These are phyloP conservation scores for Nyctalus aviator DNA, from an alignment of 2,797 vertebrate species.

Conservation along the genomic window DNA sequence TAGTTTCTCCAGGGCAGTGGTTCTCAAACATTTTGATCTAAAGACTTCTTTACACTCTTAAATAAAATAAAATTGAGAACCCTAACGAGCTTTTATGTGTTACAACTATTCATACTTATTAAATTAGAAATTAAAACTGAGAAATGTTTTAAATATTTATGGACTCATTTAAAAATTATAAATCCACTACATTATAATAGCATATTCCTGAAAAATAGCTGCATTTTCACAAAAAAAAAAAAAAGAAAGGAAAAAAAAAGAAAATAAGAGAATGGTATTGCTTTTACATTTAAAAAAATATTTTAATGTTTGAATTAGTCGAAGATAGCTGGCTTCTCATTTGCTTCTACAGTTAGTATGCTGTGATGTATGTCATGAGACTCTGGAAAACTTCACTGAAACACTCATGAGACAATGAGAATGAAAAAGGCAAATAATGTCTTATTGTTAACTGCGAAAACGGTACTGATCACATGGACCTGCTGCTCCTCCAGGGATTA, in stretches of 20 bases:
- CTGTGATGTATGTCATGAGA: background rate
- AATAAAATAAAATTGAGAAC: background rate
- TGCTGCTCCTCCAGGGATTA: background rate
- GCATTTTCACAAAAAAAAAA: background rate
- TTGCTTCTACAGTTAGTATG: background rate
- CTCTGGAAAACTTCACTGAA: background rate
- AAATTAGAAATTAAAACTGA: background rate
- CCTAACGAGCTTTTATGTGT: background rate
- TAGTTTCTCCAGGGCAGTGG: background rate
- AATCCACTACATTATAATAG: background rate
- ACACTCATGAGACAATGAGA: background rate
- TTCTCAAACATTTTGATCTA: conserved; percentile 28
- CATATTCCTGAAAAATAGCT: background rate
- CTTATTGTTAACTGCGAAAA: background rate
- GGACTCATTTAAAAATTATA: background rate
- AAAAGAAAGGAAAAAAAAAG: background rate
- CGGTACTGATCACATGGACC: background rate
- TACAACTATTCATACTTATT: background rate
- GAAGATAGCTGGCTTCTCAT: background rate
- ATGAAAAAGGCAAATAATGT: conserved; percentile 4
- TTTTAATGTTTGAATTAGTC: conserved; percentile 8
- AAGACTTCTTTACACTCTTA: background rate
- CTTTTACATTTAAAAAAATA: background rate
- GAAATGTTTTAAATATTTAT: conserved; percentile 15
- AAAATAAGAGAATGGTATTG: background rate